Conservation (phyloP, 2,113 vertebrate species). For the Theropithecus gelada region DNA sequence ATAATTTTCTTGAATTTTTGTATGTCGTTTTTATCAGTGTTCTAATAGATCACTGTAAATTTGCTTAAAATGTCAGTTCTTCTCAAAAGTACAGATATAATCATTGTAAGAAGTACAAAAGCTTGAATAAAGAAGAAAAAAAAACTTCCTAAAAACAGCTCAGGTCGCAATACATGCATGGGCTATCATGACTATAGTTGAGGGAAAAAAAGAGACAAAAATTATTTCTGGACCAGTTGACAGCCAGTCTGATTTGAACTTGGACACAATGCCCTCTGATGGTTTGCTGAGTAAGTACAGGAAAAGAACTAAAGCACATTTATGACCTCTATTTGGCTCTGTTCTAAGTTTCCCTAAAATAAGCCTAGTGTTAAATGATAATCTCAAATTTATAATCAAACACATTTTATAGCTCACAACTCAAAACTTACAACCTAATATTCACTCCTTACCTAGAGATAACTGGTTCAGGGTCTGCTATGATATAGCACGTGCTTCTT, state of each 20-base stretch:
- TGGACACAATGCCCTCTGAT: slow-evolving; percentile 30
- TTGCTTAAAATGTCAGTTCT: not conserved
- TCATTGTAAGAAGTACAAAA: not conserved
- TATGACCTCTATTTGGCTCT: not conserved
- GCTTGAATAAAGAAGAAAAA: not conserved
- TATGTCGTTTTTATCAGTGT: not conserved
- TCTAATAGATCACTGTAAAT: not conserved
- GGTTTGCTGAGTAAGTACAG: not conserved
- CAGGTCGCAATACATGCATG: not conserved
- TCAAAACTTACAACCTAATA: not conserved
- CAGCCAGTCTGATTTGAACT: not conserved
- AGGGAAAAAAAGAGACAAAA: not conserved
- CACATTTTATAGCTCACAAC: not conserved
- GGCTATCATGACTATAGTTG: not conserved
- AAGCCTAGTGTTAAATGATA: not conserved
- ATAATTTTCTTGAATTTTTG: slow-evolving; percentile 12
- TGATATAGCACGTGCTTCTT: not conserved
- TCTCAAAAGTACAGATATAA: not conserved
- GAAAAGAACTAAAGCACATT: not conserved
- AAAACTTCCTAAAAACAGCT: not conserved
- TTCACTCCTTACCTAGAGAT: not conserved
- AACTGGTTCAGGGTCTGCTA: not conserved
- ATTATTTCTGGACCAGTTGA: not conserved
- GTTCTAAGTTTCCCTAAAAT: slow-evolving; percentile 19
- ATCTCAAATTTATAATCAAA: slow-evolving; percentile 15